These are phyloP conservation scores for Saiga tatarica DNA, from an alignment of 2,113 vertebrate genomes.

Conservation along the genomic window DNA sequence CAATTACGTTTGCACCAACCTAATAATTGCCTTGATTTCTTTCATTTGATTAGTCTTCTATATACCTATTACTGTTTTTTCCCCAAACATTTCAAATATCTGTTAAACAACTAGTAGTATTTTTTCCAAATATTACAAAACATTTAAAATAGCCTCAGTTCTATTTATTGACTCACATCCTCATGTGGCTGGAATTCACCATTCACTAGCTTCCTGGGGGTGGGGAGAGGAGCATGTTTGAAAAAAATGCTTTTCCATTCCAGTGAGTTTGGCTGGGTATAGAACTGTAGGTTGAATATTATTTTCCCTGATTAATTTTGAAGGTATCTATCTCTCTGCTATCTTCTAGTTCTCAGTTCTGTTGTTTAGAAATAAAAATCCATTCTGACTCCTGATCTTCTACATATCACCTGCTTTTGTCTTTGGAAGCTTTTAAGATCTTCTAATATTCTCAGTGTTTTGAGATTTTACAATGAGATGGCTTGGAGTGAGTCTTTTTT, in stretches of 20 bases:
- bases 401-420: neutral
- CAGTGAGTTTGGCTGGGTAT: conserved; percentile 21
- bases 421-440: neutral
- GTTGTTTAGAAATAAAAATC: neutral
- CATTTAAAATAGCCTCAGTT: conserved; percentile 10
- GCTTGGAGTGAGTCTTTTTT: neutral
- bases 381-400: neutral
- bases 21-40: neutral
- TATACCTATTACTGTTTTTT: neutral
- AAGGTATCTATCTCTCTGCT: neutral
- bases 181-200: neutral
- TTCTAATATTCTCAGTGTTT: neutral
- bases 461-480: neutral
- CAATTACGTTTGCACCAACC: neutral
- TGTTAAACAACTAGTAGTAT: neutral
- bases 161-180: neutral
- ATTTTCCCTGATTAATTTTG: neutral
- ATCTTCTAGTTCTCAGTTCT: neutral
- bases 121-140: neutral
- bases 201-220: neutral
- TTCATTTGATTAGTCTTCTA: neutral
- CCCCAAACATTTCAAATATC: conserved; percentile 18
- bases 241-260: neutral
- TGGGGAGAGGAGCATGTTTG: neutral
- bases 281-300: neutral